Conservation (phyloP, 2,113 vertebrate species). For the Zeus faber region DNA sequence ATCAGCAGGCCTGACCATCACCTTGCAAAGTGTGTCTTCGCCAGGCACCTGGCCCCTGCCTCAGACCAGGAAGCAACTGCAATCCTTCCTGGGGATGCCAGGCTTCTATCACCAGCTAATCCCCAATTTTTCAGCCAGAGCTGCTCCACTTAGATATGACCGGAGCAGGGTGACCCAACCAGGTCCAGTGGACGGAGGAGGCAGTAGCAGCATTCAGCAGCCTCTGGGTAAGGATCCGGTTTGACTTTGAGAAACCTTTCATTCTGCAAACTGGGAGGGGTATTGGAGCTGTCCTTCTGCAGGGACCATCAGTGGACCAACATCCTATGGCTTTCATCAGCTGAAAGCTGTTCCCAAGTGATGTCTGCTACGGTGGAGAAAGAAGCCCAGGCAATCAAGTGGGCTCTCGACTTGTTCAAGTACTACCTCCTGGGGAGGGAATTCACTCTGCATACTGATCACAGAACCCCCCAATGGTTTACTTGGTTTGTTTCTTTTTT, state of each 20-base stretch:
- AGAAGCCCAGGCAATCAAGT: not conserved
- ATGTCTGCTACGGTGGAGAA: not conserved
- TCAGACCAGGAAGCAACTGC: not conserved
- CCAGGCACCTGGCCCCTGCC: not conserved
- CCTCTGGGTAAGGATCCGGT: not conserved
- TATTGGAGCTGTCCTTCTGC: not conserved
- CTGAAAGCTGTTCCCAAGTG: not conserved
- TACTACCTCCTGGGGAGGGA: constrained; percentile 4
- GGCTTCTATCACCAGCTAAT: not conserved
- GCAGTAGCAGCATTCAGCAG: not conserved
- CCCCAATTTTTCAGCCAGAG: not conserved
- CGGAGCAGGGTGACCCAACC: too few species aligned
- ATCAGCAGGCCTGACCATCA: not conserved
- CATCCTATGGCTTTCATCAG: not conserved
- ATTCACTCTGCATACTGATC: not conserved
- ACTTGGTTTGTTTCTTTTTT: too few species aligned
- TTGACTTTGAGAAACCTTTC: not conserved
- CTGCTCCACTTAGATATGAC: constrained; percentile 2
- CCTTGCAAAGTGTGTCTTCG: not conserved
- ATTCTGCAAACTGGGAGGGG: not conserved
- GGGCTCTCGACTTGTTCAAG: not conserved
- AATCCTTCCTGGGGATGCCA: not conserved
- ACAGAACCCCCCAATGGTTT: not conserved
- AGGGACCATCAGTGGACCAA: not conserved
- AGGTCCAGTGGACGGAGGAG: constrained; percentile 2